Base-by-base conservation (phyloP, 2,888 invertebrate species). In the Bursaphelenchus okinawaensis region DNA sequence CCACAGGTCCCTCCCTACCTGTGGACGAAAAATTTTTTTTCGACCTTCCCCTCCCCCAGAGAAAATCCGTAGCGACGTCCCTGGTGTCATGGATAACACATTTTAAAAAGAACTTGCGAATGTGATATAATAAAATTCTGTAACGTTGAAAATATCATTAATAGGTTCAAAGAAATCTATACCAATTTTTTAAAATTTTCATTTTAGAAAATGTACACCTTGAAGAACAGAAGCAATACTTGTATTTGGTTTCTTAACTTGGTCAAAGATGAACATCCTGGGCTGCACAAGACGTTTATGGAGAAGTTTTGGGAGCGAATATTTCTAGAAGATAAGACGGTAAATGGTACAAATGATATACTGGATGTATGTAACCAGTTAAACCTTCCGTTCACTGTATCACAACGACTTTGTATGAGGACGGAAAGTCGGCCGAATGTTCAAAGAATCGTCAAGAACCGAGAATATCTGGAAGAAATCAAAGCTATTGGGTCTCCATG, bases 241-340 rank as follows among this genome's bases (percentile, higher is more conserved):
- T 23, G 40, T 1, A n/a, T 59, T 8, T 27, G 31, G 29, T 59
- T 59, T 59, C 52, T 59, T 12, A 59, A 59, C 60, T 20, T 59
- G 1, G 12, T 59, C 12, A 31, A 50, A 29, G 16, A 29, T 9
- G 52, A 54, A 26, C 40, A 27, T 16, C 60, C 60, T 22, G 50
- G 26, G 16, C 24, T 59, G 1, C 60, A 59, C 20, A 12, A 24
- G 16, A 1, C n/a, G n/a, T 59, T 59, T 20, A 29, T 29, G 60
- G 60, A 59, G 24, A 24, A 20, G 23, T 59, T 59, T 20, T 59
- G 60, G 60, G 2, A 29, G 50, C 51, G 28, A 40, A 59, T 59
- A 40, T 59, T 55, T 23, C 22, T 59, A n/a, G 52, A 59, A 26
- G 6, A 54, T 50, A 8, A 22, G 19, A 24, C 60, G 12, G 52